phyloP scores from a whole-genome alignment of 2,797 vertebrate species.

The Cynodonichthys magdalenae region DNA sequence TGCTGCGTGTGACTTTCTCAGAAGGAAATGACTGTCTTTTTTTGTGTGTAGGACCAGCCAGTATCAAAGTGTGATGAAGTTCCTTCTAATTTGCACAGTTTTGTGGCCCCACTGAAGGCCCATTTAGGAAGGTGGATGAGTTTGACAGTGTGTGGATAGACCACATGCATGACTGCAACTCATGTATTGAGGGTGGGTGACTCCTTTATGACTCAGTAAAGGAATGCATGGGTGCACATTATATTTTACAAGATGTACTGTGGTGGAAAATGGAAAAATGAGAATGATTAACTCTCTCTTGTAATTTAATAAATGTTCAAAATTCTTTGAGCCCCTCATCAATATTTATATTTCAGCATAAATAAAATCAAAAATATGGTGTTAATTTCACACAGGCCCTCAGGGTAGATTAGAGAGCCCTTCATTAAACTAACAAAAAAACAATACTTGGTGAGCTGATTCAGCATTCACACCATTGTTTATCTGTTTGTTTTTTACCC shows the following conservation, averaged over 20 bases:
- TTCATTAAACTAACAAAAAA: background rate
- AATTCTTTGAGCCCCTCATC: background rate
- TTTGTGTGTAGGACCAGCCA: slow-evolving; percentile 19
- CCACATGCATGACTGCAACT: slow-evolving; percentile 20
- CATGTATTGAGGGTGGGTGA: slow-evolving; percentile 12
- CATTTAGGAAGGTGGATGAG: slow-evolving; percentile 17
- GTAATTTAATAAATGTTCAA: background rate
- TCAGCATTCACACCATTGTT: no score
- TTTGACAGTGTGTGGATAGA: slow-evolving; percentile 6
- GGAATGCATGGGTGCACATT: slow-evolving; percentile 8
- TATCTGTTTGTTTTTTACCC: no score
- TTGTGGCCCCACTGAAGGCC: slow-evolving; percentile 16
- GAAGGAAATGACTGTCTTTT: slow-evolving; percentile 48
- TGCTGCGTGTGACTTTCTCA: slow-evolving; percentile 58
- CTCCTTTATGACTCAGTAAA: slow-evolving; percentile 14
- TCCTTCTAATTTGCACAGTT: slow-evolving; percentile 37
- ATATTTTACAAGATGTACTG: background rate
- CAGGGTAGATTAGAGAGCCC: background rate
- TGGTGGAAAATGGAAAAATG: background rate
- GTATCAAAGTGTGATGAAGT: slow-evolving; percentile 39
- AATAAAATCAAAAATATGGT: background rate
- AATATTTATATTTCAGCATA: background rate
- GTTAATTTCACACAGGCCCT: background rate
- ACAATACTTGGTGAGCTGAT: background rate
- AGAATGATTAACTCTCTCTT: background rate